Conservation (phyloP, 2,888 invertebrate genomes). For the Merodon equestris region DNA sequence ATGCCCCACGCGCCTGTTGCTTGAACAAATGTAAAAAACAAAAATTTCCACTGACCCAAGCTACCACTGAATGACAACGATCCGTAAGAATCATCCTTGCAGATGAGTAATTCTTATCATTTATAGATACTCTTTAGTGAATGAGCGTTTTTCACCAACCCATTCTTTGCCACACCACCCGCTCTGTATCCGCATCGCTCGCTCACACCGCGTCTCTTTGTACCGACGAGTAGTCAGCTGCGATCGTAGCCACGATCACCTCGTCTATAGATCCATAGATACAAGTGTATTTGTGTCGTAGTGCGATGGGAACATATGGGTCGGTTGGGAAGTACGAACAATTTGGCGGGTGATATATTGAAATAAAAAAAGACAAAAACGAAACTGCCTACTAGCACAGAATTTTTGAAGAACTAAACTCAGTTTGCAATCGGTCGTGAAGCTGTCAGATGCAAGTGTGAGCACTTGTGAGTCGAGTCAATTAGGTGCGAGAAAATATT, state of each 20-base stretch:
- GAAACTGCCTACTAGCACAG: constrained; percentile 19
- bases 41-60: background rate
- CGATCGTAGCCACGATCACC: too few species aligned
- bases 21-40: constrained; percentile 10
- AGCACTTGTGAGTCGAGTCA: constrained; percentile 22
- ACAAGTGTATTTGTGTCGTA: constrained; percentile 27
- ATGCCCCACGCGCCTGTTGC: constrained; percentile 30
- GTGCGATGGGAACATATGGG: constrained; percentile 17
- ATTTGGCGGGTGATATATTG: constrained; percentile 20
- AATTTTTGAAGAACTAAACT: constrained; percentile 47
- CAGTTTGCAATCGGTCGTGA: constrained; percentile 59
- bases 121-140: constrained; percentile 42
- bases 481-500: constrained; percentile 6
- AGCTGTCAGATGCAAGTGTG: constrained; percentile 41
- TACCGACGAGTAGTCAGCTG: background rate
- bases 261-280: background rate
- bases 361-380: background rate
- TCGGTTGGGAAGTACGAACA: constrained; percentile 9
- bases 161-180: constrained; percentile 8
- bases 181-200: constrained; percentile 14
- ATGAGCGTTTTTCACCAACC: constrained; percentile 23
- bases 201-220: constrained; percentile 12
- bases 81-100: too few species aligned
- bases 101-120: constrained; percentile 35
- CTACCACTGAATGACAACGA: too few species aligned